A percentile compares a stretch with the other conserved stretches of the same genome.
Conservation (phyloP, 2,797 vertebrate genomes). For the Jordanella pulchra region DNA sequence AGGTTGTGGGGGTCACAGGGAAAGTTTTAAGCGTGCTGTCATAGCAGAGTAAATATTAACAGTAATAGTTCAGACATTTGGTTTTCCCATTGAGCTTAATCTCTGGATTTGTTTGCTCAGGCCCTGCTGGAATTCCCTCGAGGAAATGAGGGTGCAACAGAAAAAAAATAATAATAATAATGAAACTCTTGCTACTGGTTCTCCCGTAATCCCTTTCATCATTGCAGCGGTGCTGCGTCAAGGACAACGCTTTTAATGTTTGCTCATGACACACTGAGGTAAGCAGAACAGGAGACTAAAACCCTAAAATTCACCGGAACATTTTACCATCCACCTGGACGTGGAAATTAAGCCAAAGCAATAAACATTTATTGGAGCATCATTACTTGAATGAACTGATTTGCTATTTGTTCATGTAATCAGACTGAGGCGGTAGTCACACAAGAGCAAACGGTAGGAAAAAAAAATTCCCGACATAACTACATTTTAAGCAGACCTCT, state of each 20-base stretch:
- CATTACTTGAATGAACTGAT: slow-evolving; percentile 40
- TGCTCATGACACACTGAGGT: slow-evolving; percentile 50
- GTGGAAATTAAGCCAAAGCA: slow-evolving; percentile 58
- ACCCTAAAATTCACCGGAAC: slow-evolving; percentile 49
- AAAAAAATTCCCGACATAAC: slow-evolving; percentile 48
- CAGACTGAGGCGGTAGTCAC: slow-evolving; percentile 31
- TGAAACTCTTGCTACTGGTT: slow-evolving; percentile 68
- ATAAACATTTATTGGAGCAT: slow-evolving; percentile 56
- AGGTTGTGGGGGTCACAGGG: slow-evolving; percentile 45
- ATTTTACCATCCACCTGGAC: slow-evolving; percentile 63
- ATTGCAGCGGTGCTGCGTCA: slow-evolving; percentile 63
- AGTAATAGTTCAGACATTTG: slow-evolving; percentile 59
- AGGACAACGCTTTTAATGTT: slow-evolving; percentile 56
- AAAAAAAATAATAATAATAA: slow-evolving; percentile 52
- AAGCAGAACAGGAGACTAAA: slow-evolving; percentile 52
- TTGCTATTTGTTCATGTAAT: slow-evolving; percentile 57
- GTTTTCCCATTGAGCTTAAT: slow-evolving; percentile 65
- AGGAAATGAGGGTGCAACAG: slow-evolving; percentile 73
- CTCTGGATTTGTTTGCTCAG: slow-evolving; percentile 61
- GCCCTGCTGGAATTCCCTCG: slow-evolving; percentile 73
- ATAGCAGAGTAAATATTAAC: slow-evolving; percentile 78
- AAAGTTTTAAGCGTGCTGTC: slow-evolving; percentile 71
- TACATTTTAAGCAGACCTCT: slow-evolving; percentile 17
- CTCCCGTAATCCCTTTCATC: slow-evolving; percentile 60
- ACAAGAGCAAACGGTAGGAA: slow-evolving; percentile 35